Evolutionary conservation across 2,113 vertebrate species (phyloP).

Genomic region (Macquaria australasica): DNA sequence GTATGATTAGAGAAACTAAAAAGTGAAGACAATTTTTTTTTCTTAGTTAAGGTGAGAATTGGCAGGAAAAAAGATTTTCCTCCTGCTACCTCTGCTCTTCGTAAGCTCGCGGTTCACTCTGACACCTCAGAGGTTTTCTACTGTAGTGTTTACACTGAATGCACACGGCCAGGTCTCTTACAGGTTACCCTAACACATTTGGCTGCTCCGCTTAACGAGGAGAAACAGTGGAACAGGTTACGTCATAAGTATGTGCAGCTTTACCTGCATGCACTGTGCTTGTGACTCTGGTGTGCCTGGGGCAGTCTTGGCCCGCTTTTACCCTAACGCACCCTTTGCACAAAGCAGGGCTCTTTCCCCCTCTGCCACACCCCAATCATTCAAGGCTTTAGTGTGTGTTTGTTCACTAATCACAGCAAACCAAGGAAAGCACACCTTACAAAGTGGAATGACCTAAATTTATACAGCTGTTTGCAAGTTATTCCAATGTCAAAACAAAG

Average conservation of each 20-base stretch:
- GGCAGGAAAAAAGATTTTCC: slow-evolving; percentile 45
- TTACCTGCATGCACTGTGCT: slow-evolving; percentile 81
- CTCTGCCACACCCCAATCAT: slow-evolving; percentile 50
- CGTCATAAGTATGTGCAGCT: slow-evolving; percentile 75
- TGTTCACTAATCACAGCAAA: slow-evolving; percentile 70
- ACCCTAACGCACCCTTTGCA: slow-evolving; percentile 58
- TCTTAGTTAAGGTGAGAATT: slow-evolving; percentile 29
- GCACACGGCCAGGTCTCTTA: slow-evolving; percentile 53
- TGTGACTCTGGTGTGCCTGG: slow-evolving; percentile 72
- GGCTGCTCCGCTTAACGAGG: slow-evolving; percentile 25
- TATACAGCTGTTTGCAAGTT: slow-evolving; percentile 79
- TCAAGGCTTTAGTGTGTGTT: slow-evolving; percentile 72
- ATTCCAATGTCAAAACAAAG: slow-evolving; percentile 63
- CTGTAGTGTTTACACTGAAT: slow-evolving; percentile 76
- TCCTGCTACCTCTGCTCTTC: slow-evolving; percentile 63
- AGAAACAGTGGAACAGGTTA: slow-evolving; percentile 35
- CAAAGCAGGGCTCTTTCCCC: slow-evolving; percentile 47
- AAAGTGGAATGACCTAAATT: slow-evolving; percentile 81
- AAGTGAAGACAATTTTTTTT: slow-evolving; percentile 32
- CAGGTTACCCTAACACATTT: slow-evolving; percentile 33
- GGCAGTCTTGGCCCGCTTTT: slow-evolving; percentile 64
- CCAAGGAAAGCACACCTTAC: slow-evolving; percentile 83
- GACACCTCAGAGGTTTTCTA: slow-evolving; percentile 74
- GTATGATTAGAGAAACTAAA: slow-evolving; percentile 43
- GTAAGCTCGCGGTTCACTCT: slow-evolving; percentile 54